phyloP scores from a whole-genome alignment of 2,113 vertebrate genomes.

The Pelecanus crispus region DNA sequence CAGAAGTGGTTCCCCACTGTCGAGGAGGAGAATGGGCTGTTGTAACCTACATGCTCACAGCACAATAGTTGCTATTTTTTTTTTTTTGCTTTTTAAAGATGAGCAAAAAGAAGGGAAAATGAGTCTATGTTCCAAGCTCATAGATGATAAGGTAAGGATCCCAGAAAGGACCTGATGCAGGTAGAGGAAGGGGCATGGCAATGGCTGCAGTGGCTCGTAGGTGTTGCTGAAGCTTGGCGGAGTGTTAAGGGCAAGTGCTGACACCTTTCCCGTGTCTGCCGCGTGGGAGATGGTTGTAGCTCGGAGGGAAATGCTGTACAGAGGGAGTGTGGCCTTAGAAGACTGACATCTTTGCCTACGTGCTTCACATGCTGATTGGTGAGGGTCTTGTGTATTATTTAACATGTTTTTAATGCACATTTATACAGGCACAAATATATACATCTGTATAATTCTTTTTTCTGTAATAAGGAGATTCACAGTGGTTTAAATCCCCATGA shows the following conservation, averaged over 20 bases:
- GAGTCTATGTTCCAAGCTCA: not conserved
- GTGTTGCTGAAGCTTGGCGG: not conserved
- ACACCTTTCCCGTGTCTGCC: not conserved
- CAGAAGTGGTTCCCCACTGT: not conserved
- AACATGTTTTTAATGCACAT: not conserved
- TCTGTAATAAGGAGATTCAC: not conserved
- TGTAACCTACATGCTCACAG: not conserved
- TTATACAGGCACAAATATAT: not conserved
- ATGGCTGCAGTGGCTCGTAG: not conserved
- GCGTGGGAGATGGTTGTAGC: not conserved
- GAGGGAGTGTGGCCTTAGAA: rapidly evolving
- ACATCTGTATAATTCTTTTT: not conserved
- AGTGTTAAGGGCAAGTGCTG: not conserved
- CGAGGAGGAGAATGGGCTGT: rapidly evolving
- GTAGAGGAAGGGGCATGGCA: not conserved
- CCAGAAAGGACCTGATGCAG: not conserved
- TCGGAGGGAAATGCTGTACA: rapidly evolving
- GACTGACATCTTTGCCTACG: rapidly evolving
- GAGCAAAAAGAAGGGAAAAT: not conserved
- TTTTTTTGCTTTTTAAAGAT: not conserved
- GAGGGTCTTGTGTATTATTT: not conserved
- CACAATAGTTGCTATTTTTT: not conserved
- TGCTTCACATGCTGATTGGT: not conserved
- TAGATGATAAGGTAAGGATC: not conserved
- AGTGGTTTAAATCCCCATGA: not conserved